A percentile compares a stretch with the other conserved stretches of the same genome.
Evolutionary conservation across 2,113 vertebrate species (phyloP).

Genomic region (Cynoglossus semilaevis): DNA sequence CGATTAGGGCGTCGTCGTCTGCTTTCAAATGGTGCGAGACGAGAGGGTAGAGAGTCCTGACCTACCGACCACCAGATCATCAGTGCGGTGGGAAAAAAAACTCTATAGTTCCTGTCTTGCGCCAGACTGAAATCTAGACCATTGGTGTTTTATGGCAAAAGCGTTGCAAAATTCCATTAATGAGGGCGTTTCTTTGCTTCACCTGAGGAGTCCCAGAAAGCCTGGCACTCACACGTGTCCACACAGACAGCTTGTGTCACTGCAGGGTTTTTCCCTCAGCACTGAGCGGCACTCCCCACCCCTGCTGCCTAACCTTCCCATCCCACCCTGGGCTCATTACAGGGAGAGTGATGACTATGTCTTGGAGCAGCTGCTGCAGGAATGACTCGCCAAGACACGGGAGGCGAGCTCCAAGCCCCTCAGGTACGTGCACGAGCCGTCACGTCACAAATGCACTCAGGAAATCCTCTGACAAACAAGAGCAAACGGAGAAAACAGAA

Average conservation of each 20-base stretch:
- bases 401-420: slow-evolving; percentile 12
- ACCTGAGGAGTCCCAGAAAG: slow-evolving; percentile 52
- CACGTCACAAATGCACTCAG: not conserved
- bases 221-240: slow-evolving; percentile 33
- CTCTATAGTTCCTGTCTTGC: not conserved
- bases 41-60: slow-evolving; percentile 35
- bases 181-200: slow-evolving; percentile 32
- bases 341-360: slow-evolving; percentile 66
- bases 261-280: slow-evolving; percentile 53
- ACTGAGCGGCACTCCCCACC: slow-evolving; percentile 38
- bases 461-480: slow-evolving; percentile 7
- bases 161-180: slow-evolving; percentile 32
- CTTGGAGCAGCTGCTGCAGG: slow-evolving; percentile 67
- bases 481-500: not conserved
- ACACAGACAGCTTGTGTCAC: slow-evolving; percentile 66
- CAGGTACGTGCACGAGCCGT: slow-evolving; percentile 6
- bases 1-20: slow-evolving; percentile 27
- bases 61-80: not conserved
- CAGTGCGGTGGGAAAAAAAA: not conserved
- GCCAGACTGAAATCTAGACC: not conserved
- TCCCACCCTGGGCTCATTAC: slow-evolving; percentile 61
- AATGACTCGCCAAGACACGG: slow-evolving; percentile 43
- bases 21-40: slow-evolving; percentile 27
- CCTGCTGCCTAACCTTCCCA: slow-evolving; percentile 47
- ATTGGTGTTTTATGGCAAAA: not conserved